Conservation (phyloP, 2,797 vertebrate species). For the Ficedula albicollis region DNA sequence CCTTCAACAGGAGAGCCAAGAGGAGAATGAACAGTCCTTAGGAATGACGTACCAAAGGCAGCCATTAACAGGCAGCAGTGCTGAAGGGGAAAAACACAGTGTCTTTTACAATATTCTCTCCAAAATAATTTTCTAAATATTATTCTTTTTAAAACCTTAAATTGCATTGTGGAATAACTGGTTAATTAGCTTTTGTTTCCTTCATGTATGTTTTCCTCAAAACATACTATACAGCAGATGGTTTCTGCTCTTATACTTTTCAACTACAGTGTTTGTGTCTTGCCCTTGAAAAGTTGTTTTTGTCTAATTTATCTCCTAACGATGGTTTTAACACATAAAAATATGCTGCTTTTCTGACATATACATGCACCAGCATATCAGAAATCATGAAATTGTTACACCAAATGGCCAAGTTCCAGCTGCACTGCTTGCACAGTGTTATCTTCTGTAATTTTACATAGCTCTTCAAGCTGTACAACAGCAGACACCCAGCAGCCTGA, state of each 20-base stretch:
- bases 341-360: background rate
- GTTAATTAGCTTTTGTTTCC: slow-evolving; percentile 27
- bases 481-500: background rate
- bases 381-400: background rate
- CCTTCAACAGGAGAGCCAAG: background rate
- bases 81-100: background rate
- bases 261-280: background rate
- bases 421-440: background rate
- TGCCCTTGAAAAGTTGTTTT: slow-evolving; percentile 18
- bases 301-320: background rate
- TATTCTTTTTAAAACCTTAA: background rate
- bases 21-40: background rate
- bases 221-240: slow-evolving; percentile 50
- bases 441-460: background rate
- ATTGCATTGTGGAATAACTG: background rate
- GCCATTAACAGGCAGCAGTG: background rate
- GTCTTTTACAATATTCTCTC: background rate
- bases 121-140: background rate
- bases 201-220: slow-evolving; percentile 30
- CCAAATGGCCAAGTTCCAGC: background rate
- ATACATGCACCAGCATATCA: background rate
- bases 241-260: slow-evolving; percentile 7
- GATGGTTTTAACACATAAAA: background rate
- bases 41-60: background rate
- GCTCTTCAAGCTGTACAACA: background rate